Base-by-base conservation (phyloP, 2,113 vertebrate genomes). In the Pluvialis apricaria region DNA sequence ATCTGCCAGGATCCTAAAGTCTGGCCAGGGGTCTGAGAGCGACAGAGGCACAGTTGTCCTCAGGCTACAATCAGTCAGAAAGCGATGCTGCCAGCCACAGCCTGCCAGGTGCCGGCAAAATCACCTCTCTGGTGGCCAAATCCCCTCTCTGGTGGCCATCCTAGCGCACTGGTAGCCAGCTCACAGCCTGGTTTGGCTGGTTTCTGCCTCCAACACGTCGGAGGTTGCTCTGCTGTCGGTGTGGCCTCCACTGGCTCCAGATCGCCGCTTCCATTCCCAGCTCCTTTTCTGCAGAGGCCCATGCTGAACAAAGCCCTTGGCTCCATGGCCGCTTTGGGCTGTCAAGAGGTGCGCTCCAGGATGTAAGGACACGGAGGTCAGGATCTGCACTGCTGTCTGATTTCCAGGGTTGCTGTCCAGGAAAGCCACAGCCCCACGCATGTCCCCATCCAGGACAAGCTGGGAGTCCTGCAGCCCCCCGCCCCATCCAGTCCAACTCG, bases 181-280 rank as follows among this genome's bases (percentile, higher is more conserved):
- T 70, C 9, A 3, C 31, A 54, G 32, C 24, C 69, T 76, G 47
- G 14, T 65, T 52, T 88, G 81, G 47, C 81, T 0, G 1, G 16
- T 72, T 72, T 72, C 73, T 77, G 22, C n/a, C 54, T 81, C 52
- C 55, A 68, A 1, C 0, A 0, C 0, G 1, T 54, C 80, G 66
- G 83, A 36, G 55, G 60, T 64, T 84, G 51, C 60, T 92, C n/a
- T 34, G 68, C 64, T 86, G 34, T 55, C 2, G 0, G 29, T 42
- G 83, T 80, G 86, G 72, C 84, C 84, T 79, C 60, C 84, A 16
- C 81, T 92, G 92, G 92, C 86, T 92, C 86, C 6, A 9, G 68
- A 77, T 52, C 25, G 1, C 38, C 1, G 6, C 80, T 91, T 95
- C 77, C 73, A 92, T 75, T 95, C 78, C 77, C 84, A 94, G 73